Conservation (phyloP, 2,797 vertebrate species). For the Cyclopterus lumpus region DNA sequence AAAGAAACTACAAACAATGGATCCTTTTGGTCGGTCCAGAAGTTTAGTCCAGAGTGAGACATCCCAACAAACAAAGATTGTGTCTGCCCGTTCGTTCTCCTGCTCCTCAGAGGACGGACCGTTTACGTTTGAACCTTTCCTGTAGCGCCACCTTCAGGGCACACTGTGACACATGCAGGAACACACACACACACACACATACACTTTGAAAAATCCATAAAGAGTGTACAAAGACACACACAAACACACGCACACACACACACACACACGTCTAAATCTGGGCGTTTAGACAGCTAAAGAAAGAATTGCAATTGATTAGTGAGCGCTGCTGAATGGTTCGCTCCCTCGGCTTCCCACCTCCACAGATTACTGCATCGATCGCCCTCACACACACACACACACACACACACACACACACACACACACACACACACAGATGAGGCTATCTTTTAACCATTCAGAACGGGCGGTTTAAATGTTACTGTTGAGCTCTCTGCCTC, state of each 20-base stretch:
- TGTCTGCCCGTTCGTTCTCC: background rate
- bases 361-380: constrained; percentile 80
- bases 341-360: constrained; percentile 71
- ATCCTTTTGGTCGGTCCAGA: background rate
- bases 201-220: background rate
- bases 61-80: background rate
- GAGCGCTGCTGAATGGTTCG: constrained; percentile 67
- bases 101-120: constrained; percentile 1
- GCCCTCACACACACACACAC: constrained; percentile 44
- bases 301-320: constrained; percentile 81
- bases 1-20: too few relatives aligned
- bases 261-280: constrained; percentile 63
- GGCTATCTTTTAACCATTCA: constrained; percentile 77
- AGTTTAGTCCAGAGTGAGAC: background rate
- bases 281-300: constrained; percentile 71
- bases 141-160: constrained; percentile 2
- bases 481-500: constrained; percentile 67
- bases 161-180: background rate
- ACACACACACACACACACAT: background rate
- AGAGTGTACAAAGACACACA: background rate
- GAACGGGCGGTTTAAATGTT: constrained; percentile 70
- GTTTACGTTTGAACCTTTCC: background rate
- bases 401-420: constrained; percentile 35
- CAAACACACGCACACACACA: constrained; percentile 13
- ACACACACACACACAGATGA: constrained; percentile 52